A percentile compares a stretch with the other conserved stretches of the same genome.
Conservation (phyloP, 92 coral and sea anemone species). For the Palythoa grandis region DNA sequence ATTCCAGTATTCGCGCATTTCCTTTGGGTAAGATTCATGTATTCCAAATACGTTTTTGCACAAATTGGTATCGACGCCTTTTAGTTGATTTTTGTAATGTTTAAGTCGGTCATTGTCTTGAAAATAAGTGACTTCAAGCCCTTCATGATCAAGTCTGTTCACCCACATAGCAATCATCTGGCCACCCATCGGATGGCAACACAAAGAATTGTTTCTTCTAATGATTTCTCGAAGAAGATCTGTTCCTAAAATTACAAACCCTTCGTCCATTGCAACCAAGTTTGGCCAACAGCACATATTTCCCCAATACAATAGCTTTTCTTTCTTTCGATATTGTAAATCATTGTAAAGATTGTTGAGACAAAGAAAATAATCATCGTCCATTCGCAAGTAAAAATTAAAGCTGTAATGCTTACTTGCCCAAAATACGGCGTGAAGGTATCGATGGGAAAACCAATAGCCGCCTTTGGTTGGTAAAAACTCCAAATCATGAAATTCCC, state of each 20-base stretch:
- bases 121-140: conserved; percentile 50
- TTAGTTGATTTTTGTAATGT: conserved; percentile 36
- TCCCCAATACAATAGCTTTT: conserved; percentile 71
- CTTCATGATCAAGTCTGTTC: conserved; percentile 49
- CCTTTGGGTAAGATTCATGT: no score
- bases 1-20: no score
- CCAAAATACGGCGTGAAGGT: conserved; percentile 56
- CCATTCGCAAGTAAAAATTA: no score
- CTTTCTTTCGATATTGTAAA: no score
- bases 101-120: conserved; percentile 52
- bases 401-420: conserved; percentile 50
- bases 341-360: no score
- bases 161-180: no score
- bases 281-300: conserved; percentile 52
- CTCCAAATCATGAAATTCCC: no score
- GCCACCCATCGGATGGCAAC: conserved; percentile 61
- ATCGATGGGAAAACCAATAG: no score
- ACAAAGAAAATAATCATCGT: no score
- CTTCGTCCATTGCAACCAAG: conserved; percentile 66
- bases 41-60: no score
- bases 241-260: no score
- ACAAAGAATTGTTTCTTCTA: conserved; percentile 48
- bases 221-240: conserved; percentile 55
- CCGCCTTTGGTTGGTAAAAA: no score
- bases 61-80: neutral